Base-by-base conservation (phyloP, 2,113 vertebrate species). In the Proteles cristata region DNA sequence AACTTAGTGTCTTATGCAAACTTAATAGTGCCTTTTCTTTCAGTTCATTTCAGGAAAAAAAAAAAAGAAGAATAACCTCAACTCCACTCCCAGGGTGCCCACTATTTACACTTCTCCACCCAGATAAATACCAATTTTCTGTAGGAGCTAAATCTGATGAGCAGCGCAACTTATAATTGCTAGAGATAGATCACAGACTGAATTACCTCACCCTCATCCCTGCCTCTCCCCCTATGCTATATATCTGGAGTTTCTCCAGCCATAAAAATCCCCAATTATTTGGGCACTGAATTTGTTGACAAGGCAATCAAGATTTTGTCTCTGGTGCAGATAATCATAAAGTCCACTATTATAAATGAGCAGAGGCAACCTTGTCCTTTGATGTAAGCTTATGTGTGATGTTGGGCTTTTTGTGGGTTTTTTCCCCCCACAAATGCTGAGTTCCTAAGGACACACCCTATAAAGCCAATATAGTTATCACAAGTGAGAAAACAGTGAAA, bases 211-310 rank as follows among this genome's bases (percentile, higher is more conserved):
- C 39, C 73, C 8, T 39, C 28, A 28, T 6, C 35, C 88, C 63
- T 81, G 61, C 74, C 82, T 87, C 50, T 43, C 63, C 50, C 79
- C 16, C 43, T 77, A 26, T n/a, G 31, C 58, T 92, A 73, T 73
- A 63, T 35, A 94, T 55, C 43, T 11, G 3, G 71, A 95, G 79
- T 93, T 92, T 97, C 84, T 45, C 58, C 58, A 79, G 53, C 45
- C 84, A 96, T 96, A 97, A 97, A 95, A 84, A 39, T 33, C 76
- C 94, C 69, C 43, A 95, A 83, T 68, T 80, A 85, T 88, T 95
- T 94, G 71, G 89, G 23, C 77, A 79, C 16, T 23, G 11, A 33
- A 58, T 93, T 82, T 97, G 84, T 96, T 90, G 84, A 96, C 93
- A 97, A 92, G 35, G 93, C 96, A 95, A 86, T 95, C 82, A 71